Evolutionary conservation across 2,113 vertebrate species (phyloP), one percentile per base, ranked within the genome.

Genomic region (Percopsis transmontana): DNA sequence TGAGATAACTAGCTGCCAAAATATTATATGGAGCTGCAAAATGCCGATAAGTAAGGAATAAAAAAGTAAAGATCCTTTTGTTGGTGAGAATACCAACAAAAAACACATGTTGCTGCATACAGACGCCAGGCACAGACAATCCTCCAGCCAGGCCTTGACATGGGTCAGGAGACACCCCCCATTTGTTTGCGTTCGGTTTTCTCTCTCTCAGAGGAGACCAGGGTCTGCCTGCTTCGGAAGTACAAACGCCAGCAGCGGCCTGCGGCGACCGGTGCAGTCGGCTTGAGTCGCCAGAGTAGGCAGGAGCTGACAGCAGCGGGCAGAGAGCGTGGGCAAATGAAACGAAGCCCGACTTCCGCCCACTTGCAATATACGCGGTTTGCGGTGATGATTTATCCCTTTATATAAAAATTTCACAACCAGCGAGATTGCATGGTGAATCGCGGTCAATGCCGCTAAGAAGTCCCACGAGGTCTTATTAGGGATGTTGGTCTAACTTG

Each of bases 161-260:
- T 13, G 14, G 23, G 10, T n/a, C 40, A n/a, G 18, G 48, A 24
- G 40, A 41, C 20, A 50, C 27, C 14, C 21, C 44, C 27, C 12
- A 18, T 15, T 45, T 44, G 48, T 56, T 83, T 60, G 45, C 48
- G 1, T 56, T 70, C 56, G 18, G 50, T 79, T 50, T 47, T 27
- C 72, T 61, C 27, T 54, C 58, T 59, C 63, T 21, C n/a, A 50
- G 45, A 50, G 52, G 20, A 79, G 58, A 51, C 39, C 13, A 33
- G 5, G 2, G 18, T 60, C 59, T 39, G 18, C 56, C 20, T 59
- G 56, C 65, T 56, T 40, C 48, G 65, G 62, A 20, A 58, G 57
- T 61, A 62, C 70, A 80, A 77, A 84, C 55, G 60, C 67, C 78
- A 74, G 8, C 10, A 62, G 76, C 74, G 70, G 61, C 78, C 80